A percentile compares a stretch with the other conserved stretches of the same genome.
These are phyloP conservation scores for Calycopis cecrops DNA, from an alignment of 1,140 invertebrate genomes.

Conservation along the genomic window DNA sequence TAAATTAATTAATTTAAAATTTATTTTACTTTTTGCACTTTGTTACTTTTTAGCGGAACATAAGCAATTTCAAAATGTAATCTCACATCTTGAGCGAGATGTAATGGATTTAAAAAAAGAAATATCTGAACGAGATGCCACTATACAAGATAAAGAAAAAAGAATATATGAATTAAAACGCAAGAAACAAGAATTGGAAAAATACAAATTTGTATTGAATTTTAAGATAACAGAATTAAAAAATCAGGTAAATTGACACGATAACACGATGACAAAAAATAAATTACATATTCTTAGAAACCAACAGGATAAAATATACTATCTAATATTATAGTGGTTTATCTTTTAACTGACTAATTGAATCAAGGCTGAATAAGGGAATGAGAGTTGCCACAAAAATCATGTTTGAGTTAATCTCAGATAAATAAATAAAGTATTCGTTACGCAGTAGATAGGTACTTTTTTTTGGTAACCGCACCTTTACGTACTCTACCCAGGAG, in stretches of 20 bases:
- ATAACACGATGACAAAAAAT: neutral
- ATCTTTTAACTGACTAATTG: too few relatives aligned
- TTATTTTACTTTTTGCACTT: too few relatives aligned
- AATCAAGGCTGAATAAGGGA: too few relatives aligned
- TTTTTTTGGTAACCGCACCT: too few relatives aligned
- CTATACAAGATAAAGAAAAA: conserved; percentile 90
- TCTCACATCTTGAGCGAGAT: conserved; percentile 83
- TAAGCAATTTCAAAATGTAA: conserved; percentile 79
- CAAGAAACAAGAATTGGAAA: conserved; percentile 92
- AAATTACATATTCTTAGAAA: conserved; percentile 8
- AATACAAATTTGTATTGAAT: conserved; percentile 92
- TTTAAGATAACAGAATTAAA: conserved; percentile 92
- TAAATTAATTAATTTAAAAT: too few relatives aligned
- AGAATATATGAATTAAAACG: conserved; percentile 88
- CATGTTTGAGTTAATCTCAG: neutral
- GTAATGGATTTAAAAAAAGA: conserved; percentile 85
- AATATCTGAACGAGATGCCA: conserved; percentile 85
- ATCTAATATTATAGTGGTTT: too few relatives aligned
- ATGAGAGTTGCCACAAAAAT: too few relatives aligned
- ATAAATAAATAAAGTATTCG: neutral
- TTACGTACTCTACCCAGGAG: too few relatives aligned
- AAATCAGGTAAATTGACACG: conserved; percentile 70
- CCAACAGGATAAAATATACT: too few relatives aligned
- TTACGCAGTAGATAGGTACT: neutral
- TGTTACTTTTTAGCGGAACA: conserved; percentile 76